Percentiles rank a stretch among this genome's conserved stretches.
phyloP scores from a whole-genome alignment of 2,888 invertebrate species.

The Kryphioiulus occultus region DNA sequence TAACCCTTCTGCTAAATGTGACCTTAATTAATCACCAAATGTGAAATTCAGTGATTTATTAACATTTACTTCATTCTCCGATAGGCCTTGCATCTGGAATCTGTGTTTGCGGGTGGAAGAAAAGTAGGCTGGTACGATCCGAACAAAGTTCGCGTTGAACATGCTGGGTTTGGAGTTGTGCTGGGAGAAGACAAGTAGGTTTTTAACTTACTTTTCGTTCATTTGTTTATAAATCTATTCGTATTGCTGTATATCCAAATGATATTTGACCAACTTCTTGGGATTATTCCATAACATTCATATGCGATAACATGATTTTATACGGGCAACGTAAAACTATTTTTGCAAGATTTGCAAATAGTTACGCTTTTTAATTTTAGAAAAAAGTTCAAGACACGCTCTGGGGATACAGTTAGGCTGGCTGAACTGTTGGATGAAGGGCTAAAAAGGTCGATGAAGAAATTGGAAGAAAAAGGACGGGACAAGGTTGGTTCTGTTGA shows the following conservation, averaged over 20 bases:
- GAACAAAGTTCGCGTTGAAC: conserved; percentile 76
- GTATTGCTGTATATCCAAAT: background rate
- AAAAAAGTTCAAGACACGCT: conserved; percentile 98
- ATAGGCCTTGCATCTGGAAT: conserved; percentile 74
- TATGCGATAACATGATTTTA: too few relatives aligned
- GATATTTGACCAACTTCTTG: too few relatives aligned
- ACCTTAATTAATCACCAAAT: too few relatives aligned
- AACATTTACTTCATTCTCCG: conserved; percentile 53
- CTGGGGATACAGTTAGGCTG: conserved; percentile 92
- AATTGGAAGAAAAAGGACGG: conserved; percentile 84
- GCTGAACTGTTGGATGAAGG: conserved; percentile 90
- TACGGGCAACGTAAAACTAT: too few relatives aligned
- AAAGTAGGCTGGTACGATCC: conserved; percentile 77
- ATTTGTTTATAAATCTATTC: background rate
- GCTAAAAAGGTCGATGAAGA: conserved; percentile 79
- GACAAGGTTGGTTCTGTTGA: conserved; percentile 73
- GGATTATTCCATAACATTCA: too few relatives aligned
- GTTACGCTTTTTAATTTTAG: conserved; percentile 61
- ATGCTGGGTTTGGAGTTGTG: conserved; percentile 96
- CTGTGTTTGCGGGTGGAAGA: conserved; percentile 80
- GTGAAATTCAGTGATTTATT: background rate
- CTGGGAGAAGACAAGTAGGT: conserved; percentile 87
- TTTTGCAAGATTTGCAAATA: conserved; percentile 45
- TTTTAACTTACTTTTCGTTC: background rate
- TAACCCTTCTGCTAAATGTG: too few relatives aligned